These are phyloP conservation scores for Polydrusus cervinus DNA, from an alignment of 2,888 invertebrate species.

Conservation along the genomic window DNA sequence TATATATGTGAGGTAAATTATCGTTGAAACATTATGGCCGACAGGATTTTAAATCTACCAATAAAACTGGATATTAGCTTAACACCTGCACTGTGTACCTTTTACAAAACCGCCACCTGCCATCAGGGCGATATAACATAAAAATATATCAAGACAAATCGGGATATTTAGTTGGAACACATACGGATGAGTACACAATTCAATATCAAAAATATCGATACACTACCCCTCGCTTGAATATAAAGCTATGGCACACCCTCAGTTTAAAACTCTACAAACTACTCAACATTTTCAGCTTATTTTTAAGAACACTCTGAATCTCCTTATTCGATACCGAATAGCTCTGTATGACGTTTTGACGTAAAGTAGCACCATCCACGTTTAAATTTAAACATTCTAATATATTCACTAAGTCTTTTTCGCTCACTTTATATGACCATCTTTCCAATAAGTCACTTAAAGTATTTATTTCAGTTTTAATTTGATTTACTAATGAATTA, in stretches of 20 bases:
- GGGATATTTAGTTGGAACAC: neutral
- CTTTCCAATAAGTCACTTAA: constrained; percentile 71
- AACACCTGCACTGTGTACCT: too few relatives aligned
- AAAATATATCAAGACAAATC: neutral
- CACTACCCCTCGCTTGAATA: constrained; percentile 12
- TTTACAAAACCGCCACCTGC: too few relatives aligned
- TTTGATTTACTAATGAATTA: constrained; percentile 56
- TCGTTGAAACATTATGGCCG: too few relatives aligned
- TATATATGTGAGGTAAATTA: too few relatives aligned
- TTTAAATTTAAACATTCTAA: constrained; percentile 69
- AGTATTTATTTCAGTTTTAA: constrained; percentile 67
- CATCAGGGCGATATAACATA: too few relatives aligned
- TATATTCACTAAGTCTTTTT: constrained; percentile 68
- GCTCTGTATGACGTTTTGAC: constrained; percentile 72
- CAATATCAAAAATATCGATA: constrained; percentile 6
- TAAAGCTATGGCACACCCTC: constrained; percentile 38
- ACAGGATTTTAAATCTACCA: too few relatives aligned
- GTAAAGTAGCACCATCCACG: constrained; percentile 71
- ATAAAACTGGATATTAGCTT: too few relatives aligned
- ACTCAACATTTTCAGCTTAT: constrained; percentile 73
- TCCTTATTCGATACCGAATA: constrained; percentile 73
- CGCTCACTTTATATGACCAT: constrained; percentile 69
- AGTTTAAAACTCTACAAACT: constrained; percentile 34
- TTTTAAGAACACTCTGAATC: constrained; percentile 73
- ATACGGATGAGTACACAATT: neutral